These are phyloP conservation scores for Peribatodes rhomboidaria DNA, from an alignment of 2,888 invertebrate genomes.

Conservation along the genomic window DNA sequence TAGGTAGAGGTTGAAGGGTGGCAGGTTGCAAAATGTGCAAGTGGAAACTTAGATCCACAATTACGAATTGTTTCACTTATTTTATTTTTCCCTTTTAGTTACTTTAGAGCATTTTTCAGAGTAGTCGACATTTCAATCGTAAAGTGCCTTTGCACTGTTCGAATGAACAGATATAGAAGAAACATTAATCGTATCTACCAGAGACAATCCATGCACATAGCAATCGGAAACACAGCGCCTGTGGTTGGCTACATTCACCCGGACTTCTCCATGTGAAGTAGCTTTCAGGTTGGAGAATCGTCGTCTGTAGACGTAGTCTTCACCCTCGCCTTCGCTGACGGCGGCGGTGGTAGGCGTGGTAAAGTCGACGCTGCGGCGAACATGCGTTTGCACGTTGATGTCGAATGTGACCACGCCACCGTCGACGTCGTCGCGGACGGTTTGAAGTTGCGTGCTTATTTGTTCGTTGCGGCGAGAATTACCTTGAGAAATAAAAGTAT, in stretches of 20 bases:
- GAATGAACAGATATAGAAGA: constrained; percentile 3
- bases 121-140: not conserved
- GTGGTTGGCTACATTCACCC: not conserved
- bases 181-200: not conserved
- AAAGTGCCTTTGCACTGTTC: constrained; percentile 5
- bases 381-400: constrained; percentile 2
- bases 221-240: constrained; percentile 2
- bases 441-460: not conserved
- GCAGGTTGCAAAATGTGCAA: not conserved
- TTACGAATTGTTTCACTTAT: not conserved
- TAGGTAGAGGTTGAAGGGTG: not conserved
- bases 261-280: not conserved
- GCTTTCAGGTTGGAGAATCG: constrained; percentile 20
- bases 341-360: not conserved
- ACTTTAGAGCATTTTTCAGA: constrained; percentile 6
- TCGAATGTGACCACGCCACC: no score
- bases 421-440: constrained; percentile 1
- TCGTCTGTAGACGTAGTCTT: constrained; percentile 24
- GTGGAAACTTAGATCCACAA: no score
- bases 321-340: not conserved
- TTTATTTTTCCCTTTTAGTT: constrained; percentile 6
- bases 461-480: constrained; percentile 44
- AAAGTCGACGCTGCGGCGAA: constrained; percentile 1
- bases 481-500: constrained; percentile 43
- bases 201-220: not conserved